A percentile compares a stretch with the other conserved stretches of the same genome.
Conservation (phyloP, 2,113 vertebrate genomes). For the Empidonax alnorum region DNA sequence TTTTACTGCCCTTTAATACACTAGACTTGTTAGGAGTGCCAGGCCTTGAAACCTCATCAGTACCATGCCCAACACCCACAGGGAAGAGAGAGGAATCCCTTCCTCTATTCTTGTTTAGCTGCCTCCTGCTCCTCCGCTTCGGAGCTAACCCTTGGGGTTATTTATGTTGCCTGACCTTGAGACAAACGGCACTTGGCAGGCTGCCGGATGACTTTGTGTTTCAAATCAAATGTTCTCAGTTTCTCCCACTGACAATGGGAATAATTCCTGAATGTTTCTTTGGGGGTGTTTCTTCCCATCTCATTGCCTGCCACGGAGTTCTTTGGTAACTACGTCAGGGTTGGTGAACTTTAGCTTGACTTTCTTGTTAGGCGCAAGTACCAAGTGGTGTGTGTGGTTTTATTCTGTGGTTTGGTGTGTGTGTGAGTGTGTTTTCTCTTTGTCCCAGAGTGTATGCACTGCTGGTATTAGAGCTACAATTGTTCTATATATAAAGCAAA, state of each 20-base stretch:
- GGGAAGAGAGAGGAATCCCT: neutral
- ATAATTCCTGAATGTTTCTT: conserved; percentile 37
- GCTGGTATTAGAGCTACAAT: conserved; percentile 53
- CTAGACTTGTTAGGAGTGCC: neutral
- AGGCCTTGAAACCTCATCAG: neutral
- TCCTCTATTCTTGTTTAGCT: neutral
- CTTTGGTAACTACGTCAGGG: conserved; percentile 3
- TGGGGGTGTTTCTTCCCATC: neutral
- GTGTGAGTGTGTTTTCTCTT: conserved; percentile 35
- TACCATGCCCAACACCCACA: neutral
- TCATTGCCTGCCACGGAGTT: neutral
- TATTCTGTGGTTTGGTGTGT: conserved; percentile 31
- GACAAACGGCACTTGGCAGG: conserved; percentile 38
- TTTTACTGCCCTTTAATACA: neutral
- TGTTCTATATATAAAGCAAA: conserved; percentile 61
- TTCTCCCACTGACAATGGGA: conserved; percentile 32
- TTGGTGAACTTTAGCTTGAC: conserved; percentile 44
- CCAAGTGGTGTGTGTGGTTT: conserved; percentile 46
- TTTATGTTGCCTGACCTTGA: conserved; percentile 33
- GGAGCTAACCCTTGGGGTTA: conserved; percentile 7
- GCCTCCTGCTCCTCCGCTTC: neutral
- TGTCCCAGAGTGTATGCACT: conserved; percentile 35
- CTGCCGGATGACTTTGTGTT: neutral
- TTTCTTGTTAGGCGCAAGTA: conserved; percentile 29
- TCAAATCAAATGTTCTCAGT: conserved; percentile 21